A percentile compares a stretch with the other conserved stretches of the same genome.
Conservation (phyloP, 2,888 invertebrate genomes). For the Pharmacophagus antenor region DNA sequence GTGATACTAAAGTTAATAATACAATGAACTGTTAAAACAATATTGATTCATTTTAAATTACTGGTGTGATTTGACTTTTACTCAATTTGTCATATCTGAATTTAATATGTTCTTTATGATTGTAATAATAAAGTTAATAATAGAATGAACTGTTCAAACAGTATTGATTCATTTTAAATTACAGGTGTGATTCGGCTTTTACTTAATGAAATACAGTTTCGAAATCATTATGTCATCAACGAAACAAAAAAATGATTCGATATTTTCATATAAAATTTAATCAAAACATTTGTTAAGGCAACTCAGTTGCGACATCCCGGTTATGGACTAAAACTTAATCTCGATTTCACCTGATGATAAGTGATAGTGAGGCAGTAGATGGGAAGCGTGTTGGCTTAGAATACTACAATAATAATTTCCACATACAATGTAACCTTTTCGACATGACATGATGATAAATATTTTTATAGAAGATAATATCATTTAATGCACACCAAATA, state of each 20-base stretch:
- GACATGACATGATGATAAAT: too few relatives aligned
- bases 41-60: slow-evolving; percentile 41
- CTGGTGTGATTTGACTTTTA: slow-evolving; percentile 39
- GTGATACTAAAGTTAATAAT: slow-evolving; percentile 6
- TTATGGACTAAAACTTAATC: too few relatives aligned
- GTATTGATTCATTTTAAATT: slow-evolving; percentile 40
- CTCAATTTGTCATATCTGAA: neutral
- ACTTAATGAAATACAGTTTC: slow-evolving; percentile 42
- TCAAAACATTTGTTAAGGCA: too few relatives aligned
- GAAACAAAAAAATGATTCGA: neutral
- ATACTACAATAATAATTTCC: too few relatives aligned
- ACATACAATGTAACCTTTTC: too few relatives aligned
- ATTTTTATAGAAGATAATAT: too few relatives aligned
- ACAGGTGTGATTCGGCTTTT: slow-evolving; percentile 40
- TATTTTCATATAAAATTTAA: too few relatives aligned
- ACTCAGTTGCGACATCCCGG: too few relatives aligned
- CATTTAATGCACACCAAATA: too few relatives aligned
- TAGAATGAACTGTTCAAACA: neutral
- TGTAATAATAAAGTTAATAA: slow-evolving; percentile 2
- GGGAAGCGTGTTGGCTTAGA: too few relatives aligned
- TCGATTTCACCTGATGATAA: too few relatives aligned
- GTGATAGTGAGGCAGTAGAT: too few relatives aligned
- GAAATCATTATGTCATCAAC: slow-evolving; percentile 45
- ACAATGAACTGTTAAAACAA: neutral
- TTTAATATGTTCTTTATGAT: neutral